Evolutionary conservation across 2,888 invertebrate genomes (phyloP).

Genomic region (Andrena dorsata): DNA sequence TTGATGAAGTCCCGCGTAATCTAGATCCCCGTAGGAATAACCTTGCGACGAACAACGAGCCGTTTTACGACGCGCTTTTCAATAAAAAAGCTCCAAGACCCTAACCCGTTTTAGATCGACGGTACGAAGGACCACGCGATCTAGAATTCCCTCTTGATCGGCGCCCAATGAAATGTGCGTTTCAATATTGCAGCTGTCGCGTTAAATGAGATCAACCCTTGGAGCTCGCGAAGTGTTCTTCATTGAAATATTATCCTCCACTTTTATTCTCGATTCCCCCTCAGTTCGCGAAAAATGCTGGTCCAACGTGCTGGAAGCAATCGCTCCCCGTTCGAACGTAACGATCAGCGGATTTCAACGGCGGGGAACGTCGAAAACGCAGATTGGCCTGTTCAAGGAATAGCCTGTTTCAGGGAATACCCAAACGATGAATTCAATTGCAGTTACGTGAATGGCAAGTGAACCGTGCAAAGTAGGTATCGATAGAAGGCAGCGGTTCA

Average conservation of each 20-base stretch:
- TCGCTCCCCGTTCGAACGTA: not conserved
- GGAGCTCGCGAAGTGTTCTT: not conserved
- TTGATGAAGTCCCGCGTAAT: conserved; percentile 42
- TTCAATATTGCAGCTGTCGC: conserved; percentile 1
- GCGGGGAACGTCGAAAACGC: not conserved
- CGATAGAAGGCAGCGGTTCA: not conserved
- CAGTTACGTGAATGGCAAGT: not conserved
- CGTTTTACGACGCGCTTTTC: conserved; percentile 29
- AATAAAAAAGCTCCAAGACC: conserved; percentile 25
- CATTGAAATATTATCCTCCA: not conserved
- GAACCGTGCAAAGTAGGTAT: conserved; percentile 6
- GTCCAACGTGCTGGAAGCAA: not conserved
- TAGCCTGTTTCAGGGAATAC: not conserved
- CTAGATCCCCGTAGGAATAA: conserved; percentile 34
- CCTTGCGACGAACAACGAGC: conserved; percentile 4
- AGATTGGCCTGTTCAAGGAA: conserved; percentile 8
- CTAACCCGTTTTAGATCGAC: conserved; percentile 10
- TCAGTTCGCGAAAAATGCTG: not conserved
- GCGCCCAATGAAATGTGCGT: conserved; percentile 2
- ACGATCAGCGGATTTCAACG: not conserved
- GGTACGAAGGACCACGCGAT: not conserved
- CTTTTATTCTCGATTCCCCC: not conserved
- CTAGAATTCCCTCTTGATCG: not conserved
- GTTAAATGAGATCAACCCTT: not conserved
- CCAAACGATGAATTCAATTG: not conserved